Evolutionary conservation across 1,140 invertebrate genomes (phyloP).

Genomic region (Xylocopa sonorina): DNA sequence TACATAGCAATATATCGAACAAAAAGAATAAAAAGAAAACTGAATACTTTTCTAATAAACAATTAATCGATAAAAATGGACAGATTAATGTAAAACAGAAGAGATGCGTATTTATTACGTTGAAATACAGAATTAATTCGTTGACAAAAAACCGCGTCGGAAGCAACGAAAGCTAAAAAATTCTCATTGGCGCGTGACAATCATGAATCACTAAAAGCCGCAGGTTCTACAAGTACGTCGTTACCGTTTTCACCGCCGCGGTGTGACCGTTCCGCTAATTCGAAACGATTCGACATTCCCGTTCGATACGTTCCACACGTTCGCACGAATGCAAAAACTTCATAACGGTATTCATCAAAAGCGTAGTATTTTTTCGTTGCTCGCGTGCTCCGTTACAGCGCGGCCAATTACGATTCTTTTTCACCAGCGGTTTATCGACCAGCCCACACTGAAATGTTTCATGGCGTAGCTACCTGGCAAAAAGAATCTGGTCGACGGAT

Average conservation of each 20-base stretch:
- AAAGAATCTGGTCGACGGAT: conserved; percentile 13
- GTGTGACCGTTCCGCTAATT: background rate
- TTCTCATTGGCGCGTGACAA: background rate
- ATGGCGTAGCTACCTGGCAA: background rate
- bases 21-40: too few relatives aligned
- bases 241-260: background rate
- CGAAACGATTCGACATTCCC: background rate
- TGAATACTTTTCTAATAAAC: too few relatives aligned
- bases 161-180: background rate
- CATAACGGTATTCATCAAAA: conserved; percentile 18
- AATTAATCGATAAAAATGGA: too few relatives aligned
- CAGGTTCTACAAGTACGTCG: background rate
- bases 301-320: background rate
- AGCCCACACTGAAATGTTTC: background rate
- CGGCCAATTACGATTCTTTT: conserved; percentile 11
- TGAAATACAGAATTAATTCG: too few relatives aligned
- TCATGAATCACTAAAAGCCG: conserved; percentile 11
- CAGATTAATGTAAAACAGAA: background rate
- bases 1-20: too few relatives aligned
- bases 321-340: background rate
- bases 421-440: conserved; percentile 19
- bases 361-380: conserved; percentile 4
- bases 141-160: background rate
- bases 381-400: background rate
- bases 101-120: too few relatives aligned